Conservation (phyloP, 2,888 invertebrate genomes). For the Epinotia nisella region DNA sequence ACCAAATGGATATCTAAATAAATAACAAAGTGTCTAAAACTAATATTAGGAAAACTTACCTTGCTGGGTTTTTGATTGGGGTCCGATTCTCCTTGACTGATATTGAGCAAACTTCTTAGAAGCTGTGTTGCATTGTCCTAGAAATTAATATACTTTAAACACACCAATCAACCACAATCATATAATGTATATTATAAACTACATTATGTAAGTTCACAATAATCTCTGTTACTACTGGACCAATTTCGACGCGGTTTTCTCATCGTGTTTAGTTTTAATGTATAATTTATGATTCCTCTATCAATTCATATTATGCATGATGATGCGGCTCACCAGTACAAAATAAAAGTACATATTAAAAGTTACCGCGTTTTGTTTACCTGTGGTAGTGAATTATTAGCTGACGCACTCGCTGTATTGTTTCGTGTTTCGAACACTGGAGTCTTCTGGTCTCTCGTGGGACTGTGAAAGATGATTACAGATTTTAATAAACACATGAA, state of each 20-base stretch:
- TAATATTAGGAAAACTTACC: conserved; percentile 53
- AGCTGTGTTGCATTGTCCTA: conserved; percentile 74
- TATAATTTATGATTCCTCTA: too few relatives aligned
- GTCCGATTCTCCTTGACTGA: conserved; percentile 67
- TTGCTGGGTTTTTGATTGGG: conserved; percentile 60
- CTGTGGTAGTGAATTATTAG: conserved; percentile 47
- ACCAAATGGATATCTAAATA: background rate
- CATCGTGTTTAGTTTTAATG: too few relatives aligned
- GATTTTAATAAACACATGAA: background rate
- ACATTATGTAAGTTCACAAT: too few relatives aligned
- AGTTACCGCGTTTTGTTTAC: background rate
- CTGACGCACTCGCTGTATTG: conserved; percentile 44
- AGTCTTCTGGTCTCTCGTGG: conserved; percentile 65
- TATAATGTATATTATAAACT: too few relatives aligned
- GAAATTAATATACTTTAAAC: conserved; percentile 1
- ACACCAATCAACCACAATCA: background rate
- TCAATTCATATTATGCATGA: too few relatives aligned
- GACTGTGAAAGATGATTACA: conserved; percentile 55
- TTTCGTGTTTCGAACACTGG: conserved; percentile 55
- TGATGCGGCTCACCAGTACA: too few relatives aligned
- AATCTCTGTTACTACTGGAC: too few relatives aligned
- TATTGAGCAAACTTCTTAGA: conserved; percentile 74
- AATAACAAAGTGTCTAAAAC: background rate
- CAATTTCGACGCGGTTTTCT: too few relatives aligned
- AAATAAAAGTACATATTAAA: too few relatives aligned